A percentile compares a stretch with the other conserved stretches of the same genome.
phyloP scores from a whole-genome alignment of 2,113 vertebrate genomes.

The Pluvianellus socialis region DNA sequence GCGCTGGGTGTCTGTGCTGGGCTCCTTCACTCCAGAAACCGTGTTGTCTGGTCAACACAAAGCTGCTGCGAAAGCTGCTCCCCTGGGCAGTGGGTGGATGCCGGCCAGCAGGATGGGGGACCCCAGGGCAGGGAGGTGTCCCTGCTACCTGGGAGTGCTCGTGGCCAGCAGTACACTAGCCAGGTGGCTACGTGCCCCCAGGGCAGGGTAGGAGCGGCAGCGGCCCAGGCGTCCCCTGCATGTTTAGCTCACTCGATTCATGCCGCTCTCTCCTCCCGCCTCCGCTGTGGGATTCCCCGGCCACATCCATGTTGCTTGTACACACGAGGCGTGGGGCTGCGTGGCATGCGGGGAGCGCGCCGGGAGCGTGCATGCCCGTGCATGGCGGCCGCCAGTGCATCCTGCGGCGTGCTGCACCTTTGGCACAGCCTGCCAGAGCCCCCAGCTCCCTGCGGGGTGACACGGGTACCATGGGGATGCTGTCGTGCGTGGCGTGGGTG shows the following conservation, averaged over 20 bases:
- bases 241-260: background rate
- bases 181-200: background rate
- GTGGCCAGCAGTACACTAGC: background rate
- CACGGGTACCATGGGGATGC: rapidly evolving
- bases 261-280: background rate
- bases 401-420: rapidly evolving
- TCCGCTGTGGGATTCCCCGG: background rate
- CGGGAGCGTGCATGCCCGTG: rapidly evolving
- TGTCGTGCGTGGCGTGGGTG: rapidly evolving
- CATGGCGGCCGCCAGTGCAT: rapidly evolving
- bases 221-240: rapidly evolving
- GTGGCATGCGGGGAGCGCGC: rapidly evolving
- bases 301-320: background rate
- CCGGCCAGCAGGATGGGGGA: background rate
- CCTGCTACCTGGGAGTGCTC: rapidly evolving
- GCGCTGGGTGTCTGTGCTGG: background rate
- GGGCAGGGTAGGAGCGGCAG: background rate
- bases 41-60: background rate
- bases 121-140: background rate
- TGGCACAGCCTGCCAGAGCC: rapidly evolving
- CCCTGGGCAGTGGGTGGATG: background rate
- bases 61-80: background rate
- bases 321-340: rapidly evolving
- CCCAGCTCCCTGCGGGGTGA: background rate
- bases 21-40: background rate